phyloP scores from a whole-genome alignment of 2,113 vertebrate genomes.

The Alosa alosa region DNA sequence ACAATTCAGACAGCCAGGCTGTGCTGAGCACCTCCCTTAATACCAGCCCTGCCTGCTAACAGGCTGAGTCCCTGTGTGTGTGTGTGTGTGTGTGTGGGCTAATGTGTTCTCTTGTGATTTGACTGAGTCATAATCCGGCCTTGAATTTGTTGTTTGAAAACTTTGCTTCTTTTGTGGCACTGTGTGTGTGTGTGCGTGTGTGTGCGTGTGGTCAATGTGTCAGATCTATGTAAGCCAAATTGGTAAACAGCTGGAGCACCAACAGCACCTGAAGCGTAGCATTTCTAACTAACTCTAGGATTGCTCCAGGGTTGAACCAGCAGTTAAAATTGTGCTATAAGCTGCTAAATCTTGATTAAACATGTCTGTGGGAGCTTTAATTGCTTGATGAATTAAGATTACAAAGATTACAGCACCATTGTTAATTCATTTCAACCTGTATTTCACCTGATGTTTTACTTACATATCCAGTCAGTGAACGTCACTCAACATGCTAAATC shows the following conservation, averaged over 20 bases:
- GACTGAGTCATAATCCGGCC: not conserved
- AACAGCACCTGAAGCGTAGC: too few species aligned
- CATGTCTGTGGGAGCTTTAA: too few species aligned
- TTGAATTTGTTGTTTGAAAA: not conserved
- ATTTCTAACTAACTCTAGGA: too few species aligned
- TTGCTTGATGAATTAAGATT: too few species aligned
- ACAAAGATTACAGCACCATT: too few species aligned
- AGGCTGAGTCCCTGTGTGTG: not conserved
- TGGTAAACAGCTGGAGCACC: not conserved
- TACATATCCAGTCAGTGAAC: too few species aligned
- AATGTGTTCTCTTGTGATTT: not conserved
- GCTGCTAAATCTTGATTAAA: too few species aligned
- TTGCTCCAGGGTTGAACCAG: too few species aligned
- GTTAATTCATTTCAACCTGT: too few species aligned
- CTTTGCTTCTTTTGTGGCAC: not conserved
- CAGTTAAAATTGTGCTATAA: too few species aligned
- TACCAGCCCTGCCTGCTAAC: conserved; percentile 4
- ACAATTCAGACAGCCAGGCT: not conserved
- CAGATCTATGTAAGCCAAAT: not conserved
- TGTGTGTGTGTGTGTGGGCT: not conserved
- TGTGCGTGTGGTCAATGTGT: not conserved
- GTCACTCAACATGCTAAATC: too few species aligned
- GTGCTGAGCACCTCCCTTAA: not conserved
- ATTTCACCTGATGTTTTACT: too few species aligned
- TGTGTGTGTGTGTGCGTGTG: not conserved